A percentile compares a stretch with the other conserved stretches of the same genome.
These are phyloP conservation scores for Hystrix brachyura DNA, from an alignment of 2,113 vertebrate species.

Conservation along the genomic window DNA sequence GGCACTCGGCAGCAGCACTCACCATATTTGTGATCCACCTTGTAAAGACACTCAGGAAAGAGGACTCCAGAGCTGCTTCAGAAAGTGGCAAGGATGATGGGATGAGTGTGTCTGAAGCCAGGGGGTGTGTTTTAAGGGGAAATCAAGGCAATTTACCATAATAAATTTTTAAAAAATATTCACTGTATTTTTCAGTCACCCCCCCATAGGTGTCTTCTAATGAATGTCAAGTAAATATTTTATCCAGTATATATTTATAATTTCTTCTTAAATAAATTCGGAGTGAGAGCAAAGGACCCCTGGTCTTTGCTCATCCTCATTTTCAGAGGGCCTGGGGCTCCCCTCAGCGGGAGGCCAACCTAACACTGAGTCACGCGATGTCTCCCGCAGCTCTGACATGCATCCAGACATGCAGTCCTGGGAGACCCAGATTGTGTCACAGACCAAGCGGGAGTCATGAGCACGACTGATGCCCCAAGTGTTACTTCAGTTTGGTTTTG, in stretches of 20 bases:
- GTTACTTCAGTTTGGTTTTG: background rate
- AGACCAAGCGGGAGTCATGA: background rate
- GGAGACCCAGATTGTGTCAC: background rate
- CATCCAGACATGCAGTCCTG: background rate
- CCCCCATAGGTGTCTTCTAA: rapidly evolving
- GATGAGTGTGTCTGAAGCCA: background rate
- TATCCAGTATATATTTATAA: rapidly evolving
- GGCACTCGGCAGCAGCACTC: background rate
- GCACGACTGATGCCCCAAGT: background rate
- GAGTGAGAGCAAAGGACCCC: background rate
- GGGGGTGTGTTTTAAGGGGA: background rate
- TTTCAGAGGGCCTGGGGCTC: background rate
- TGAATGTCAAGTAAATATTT: background rate
- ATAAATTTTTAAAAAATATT: background rate
- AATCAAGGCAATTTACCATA: background rate
- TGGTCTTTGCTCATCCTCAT: background rate
- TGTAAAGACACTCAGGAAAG: background rate
- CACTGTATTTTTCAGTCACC: too few relatives aligned
- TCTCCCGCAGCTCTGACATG: background rate
- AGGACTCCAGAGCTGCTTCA: background rate
- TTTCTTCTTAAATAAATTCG: background rate
- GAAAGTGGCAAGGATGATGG: background rate
- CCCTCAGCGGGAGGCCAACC: background rate
- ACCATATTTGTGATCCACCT: background rate
- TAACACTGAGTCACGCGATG: background rate